Evolutionary conservation across 2,113 vertebrate genomes (phyloP).

Genomic region (Sinocyclocheilus rhinocerous): DNA sequence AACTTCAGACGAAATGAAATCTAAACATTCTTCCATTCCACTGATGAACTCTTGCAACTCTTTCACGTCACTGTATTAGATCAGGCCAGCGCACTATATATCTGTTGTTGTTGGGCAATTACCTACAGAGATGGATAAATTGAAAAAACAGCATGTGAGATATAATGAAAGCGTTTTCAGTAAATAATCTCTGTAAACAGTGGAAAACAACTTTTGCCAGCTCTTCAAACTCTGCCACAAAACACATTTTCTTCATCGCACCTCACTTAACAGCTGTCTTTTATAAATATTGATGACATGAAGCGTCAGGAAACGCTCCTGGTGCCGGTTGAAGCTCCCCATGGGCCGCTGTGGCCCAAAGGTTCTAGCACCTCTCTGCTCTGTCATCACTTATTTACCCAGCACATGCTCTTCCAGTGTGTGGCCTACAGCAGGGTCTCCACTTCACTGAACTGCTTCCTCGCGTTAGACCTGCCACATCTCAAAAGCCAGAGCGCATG

Average conservation of each 20-base stretch:
- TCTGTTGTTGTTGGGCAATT: slow-evolving; percentile 18
- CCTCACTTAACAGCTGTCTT: slow-evolving; percentile 55
- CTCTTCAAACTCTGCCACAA: background rate
- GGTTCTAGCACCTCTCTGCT: slow-evolving; percentile 43
- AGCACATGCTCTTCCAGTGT: slow-evolving; percentile 56
- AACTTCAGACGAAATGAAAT: background rate
- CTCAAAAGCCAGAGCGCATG: background rate
- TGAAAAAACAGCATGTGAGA: background rate
- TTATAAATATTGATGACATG: slow-evolving; percentile 59
- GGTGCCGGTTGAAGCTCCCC: slow-evolving; percentile 12
- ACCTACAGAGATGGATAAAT: slow-evolving; percentile 27
- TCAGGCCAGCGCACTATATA: slow-evolving; percentile 3
- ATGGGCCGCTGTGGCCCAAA: background rate
- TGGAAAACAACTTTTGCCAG: background rate
- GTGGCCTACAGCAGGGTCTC: slow-evolving; percentile 40
- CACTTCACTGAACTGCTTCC: slow-evolving; percentile 51
- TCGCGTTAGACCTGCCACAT: slow-evolving; percentile 24
- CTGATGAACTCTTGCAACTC: slow-evolving; percentile 23
- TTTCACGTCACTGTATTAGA: slow-evolving; percentile 28
- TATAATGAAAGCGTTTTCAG: background rate
- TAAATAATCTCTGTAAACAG: background rate
- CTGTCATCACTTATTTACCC: slow-evolving; percentile 62
- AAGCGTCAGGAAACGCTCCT: slow-evolving; percentile 23
- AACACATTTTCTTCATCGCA: background rate
- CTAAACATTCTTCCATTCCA: background rate